phyloP scores from a whole-genome alignment of 2,888 invertebrate species.

The Brachypterus glaber region DNA sequence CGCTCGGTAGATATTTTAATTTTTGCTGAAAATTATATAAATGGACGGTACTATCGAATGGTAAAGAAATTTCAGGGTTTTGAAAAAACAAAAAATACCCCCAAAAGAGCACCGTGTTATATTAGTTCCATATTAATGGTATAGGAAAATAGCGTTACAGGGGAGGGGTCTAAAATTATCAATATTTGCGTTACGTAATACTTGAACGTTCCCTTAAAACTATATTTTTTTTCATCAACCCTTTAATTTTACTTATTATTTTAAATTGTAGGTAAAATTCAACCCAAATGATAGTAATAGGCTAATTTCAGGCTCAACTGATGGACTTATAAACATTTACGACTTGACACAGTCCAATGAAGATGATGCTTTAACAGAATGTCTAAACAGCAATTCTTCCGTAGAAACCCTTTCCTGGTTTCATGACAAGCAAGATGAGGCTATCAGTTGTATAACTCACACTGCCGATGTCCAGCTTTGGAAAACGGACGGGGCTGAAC shows the following conservation, averaged over 20 bases:
- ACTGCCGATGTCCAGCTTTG: conserved; percentile 63
- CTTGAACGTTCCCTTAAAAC: no score
- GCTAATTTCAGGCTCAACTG: conserved; percentile 67
- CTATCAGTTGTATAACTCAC: conserved; percentile 60
- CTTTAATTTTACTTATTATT: conserved; percentile 1
- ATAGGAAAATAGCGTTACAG: no score
- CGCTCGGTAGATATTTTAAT: no score
- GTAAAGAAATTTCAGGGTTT: no score
- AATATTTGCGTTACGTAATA: no score
- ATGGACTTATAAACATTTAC: conserved; percentile 78
- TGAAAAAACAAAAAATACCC: no score
- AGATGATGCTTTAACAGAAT: conserved; percentile 69
- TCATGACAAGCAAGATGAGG: conserved; percentile 39
- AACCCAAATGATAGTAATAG: conserved; percentile 56
- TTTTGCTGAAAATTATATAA: no score
- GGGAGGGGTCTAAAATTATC: no score
- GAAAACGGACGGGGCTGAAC: conserved; percentile 53
- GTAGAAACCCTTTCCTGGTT: conserved; percentile 56
- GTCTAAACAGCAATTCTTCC: conserved; percentile 70
- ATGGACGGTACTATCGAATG: no score
- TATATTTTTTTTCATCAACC: conserved; percentile 2
- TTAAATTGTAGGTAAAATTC: conserved; percentile 51
- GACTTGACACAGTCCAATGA: conserved; percentile 63
- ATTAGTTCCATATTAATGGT: no score
- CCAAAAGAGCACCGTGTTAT: not conserved